Evolutionary conservation across 2,797 vertebrate genomes (phyloP).

Genomic region (Leucoraja ocellata): DNA sequence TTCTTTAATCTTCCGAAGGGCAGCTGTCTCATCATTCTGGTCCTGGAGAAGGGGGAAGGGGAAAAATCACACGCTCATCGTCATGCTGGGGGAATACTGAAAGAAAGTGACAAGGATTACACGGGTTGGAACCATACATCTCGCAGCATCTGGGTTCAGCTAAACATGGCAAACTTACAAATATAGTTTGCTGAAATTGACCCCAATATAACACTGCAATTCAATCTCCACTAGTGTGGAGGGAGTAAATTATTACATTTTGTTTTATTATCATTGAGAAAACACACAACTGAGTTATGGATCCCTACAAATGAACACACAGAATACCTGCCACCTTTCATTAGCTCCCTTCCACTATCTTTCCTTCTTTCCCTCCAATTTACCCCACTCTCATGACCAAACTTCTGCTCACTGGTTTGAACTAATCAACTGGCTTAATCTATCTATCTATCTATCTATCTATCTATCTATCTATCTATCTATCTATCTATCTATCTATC

Average conservation of each 20-base stretch:
- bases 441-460: too few relatives aligned
- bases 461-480: too few relatives aligned
- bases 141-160: conserved; percentile 25
- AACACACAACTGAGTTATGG: neutral
- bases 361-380: too few relatives aligned
- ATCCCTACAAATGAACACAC: too few relatives aligned
- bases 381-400: neutral
- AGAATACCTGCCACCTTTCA: neutral
- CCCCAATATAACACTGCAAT: neutral
- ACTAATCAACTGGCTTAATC: neutral
- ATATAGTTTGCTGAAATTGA: conserved; percentile 13
- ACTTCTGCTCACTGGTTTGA: neutral
- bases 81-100: conserved; percentile 97
- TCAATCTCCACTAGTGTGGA: neutral
- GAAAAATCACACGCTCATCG: too few relatives aligned
- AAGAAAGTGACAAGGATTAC: conserved; percentile 53
- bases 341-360: neutral
- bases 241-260: neutral
- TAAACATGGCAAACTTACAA: conserved; percentile 30
- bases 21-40: too few relatives aligned
- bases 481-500: too few relatives aligned
- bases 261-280: neutral
- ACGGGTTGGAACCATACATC: too few relatives aligned
- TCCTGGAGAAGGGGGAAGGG: too few relatives aligned
- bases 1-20: too few relatives aligned